Evolutionary conservation across 2,113 vertebrate genomes (phyloP).

Genomic region (Rhegmatorhina hoffmannsi): DNA sequence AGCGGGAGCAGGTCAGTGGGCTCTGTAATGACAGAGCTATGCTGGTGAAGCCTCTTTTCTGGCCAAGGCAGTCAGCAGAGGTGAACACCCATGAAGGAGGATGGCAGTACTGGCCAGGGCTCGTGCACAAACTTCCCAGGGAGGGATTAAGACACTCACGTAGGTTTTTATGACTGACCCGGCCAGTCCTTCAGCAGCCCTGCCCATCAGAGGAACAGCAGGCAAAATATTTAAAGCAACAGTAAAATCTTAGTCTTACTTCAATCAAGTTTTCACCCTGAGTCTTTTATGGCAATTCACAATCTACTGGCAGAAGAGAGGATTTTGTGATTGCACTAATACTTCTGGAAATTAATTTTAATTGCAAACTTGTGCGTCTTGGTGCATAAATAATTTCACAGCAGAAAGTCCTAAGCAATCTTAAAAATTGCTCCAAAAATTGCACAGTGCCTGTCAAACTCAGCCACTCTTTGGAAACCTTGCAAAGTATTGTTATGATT

Average conservation of each 20-base stretch:
- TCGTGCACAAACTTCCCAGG: slow-evolving; percentile 7
- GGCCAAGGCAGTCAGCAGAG: slow-evolving; percentile 10
- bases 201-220: slow-evolving; percentile 49
- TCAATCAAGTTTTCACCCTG: background rate
- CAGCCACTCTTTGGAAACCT: background rate
- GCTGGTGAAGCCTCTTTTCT: slow-evolving; percentile 11
- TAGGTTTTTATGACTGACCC: slow-evolving; percentile 52
- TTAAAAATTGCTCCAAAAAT: slow-evolving; percentile 17
- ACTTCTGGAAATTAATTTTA: background rate
- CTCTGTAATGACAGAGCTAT: background rate
- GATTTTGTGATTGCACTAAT: background rate
- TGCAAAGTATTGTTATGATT: background rate
- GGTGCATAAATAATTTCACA: slow-evolving; percentile 1
- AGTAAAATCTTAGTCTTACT: slow-evolving; percentile 15
- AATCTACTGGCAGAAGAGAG: background rate
- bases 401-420: background rate
- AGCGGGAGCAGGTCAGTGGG: background rate
- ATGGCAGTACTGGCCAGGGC: background rate
- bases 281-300: background rate
- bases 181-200: slow-evolving; percentile 49
- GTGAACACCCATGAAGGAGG: slow-evolving; percentile 17
- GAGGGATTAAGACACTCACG: slow-evolving; percentile 46
- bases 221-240: slow-evolving; percentile 51
- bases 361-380: background rate
- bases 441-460: background rate